These are phyloP conservation scores for Aulostomus chinensis DNA, from an alignment of 2,797 vertebrate species.

Conservation along the genomic window DNA sequence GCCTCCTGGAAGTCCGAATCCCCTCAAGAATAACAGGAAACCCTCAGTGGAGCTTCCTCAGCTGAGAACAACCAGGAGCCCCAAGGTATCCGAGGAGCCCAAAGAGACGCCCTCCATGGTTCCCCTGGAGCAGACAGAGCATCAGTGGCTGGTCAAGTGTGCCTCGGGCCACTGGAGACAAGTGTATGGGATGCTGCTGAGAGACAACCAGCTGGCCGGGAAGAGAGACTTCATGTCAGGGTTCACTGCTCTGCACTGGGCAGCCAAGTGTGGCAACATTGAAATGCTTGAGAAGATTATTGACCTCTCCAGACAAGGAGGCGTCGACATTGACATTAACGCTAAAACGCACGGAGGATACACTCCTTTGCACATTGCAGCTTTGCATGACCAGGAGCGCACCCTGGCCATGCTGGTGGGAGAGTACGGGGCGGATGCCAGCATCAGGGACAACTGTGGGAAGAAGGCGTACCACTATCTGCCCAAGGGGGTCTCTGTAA, in stretches of 20 bases:
- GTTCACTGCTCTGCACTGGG: constrained; percentile 95
- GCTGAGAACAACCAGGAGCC: constrained; percentile 60
- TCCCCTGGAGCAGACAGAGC: constrained; percentile 84
- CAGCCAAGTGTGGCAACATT: constrained; percentile 86
- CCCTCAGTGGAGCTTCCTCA: constrained; percentile 73
- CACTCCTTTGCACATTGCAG: constrained; percentile 92
- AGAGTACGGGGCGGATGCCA: constrained; percentile 77
- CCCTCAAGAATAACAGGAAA: constrained; percentile 50
- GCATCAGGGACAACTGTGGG: constrained; percentile 89
- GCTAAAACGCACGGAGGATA: constrained; percentile 86
- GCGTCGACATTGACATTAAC: constrained; percentile 80
- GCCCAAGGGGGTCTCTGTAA: constrained; percentile 60
- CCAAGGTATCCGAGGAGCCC: constrained; percentile 73
- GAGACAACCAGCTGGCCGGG: constrained; percentile 82
- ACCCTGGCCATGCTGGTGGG: constrained; percentile 80
- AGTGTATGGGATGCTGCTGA: constrained; percentile 86
- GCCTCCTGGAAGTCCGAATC: constrained; percentile 4
- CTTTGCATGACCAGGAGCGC: constrained; percentile 83
- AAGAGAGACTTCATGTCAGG: constrained; percentile 92
- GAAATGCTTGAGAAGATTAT: constrained; percentile 85
- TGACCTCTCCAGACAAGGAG: constrained; percentile 70
- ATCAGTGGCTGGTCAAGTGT: constrained; percentile 87
- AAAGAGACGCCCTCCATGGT: constrained; percentile 62
- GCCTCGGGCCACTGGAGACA: constrained; percentile 87
- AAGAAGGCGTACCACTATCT: constrained; percentile 90